These are phyloP conservation scores for Adoxophyes honmai DNA, from an alignment of 1,140 invertebrate species.

Conservation along the genomic window DNA sequence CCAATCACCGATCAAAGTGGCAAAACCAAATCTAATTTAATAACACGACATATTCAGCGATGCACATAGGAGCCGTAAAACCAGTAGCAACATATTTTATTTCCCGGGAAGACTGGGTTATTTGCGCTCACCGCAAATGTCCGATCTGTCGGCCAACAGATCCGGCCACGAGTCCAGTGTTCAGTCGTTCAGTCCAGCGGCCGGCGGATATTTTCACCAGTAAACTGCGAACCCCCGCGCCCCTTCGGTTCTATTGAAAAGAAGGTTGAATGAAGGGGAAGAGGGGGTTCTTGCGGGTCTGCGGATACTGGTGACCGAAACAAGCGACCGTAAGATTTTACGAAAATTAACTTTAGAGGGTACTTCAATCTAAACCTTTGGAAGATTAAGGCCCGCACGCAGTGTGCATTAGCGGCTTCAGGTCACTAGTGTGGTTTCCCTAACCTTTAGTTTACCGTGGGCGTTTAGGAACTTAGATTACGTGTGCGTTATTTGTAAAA, in stretches of 20 bases:
- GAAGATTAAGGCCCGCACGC: slow-evolving; percentile 52
- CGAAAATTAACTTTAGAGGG: slow-evolving; percentile 66
- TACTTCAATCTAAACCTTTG: slow-evolving; percentile 61
- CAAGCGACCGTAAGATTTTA: slow-evolving; percentile 57
- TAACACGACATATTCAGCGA: slow-evolving; percentile 5
- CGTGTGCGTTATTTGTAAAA: too few species aligned
- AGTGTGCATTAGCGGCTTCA: slow-evolving; percentile 39
- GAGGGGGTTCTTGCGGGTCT: slow-evolving; percentile 16
- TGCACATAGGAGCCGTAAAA: not conserved
- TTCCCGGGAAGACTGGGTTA: slow-evolving; percentile 48
- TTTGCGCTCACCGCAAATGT: slow-evolving; percentile 33
- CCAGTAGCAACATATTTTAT: slow-evolving; percentile 54
- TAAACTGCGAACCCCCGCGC: slow-evolving; percentile 31
- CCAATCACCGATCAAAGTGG: not conserved
- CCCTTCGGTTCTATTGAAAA: slow-evolving; percentile 19
- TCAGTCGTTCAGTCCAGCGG: slow-evolving; percentile 23
- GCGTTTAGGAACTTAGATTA: too few species aligned
- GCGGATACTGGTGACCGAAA: slow-evolving; percentile 19
- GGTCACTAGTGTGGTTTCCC: slow-evolving; percentile 32
- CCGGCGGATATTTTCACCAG: slow-evolving; percentile 36
- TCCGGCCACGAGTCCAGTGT: slow-evolving; percentile 26
- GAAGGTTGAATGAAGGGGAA: slow-evolving; percentile 17
- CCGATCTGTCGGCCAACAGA: slow-evolving; percentile 30
- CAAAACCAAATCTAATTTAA: slow-evolving; percentile 4
- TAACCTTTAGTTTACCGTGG: not conserved